phyloP scores from a whole-genome alignment of 2,797 vertebrate genomes.

The Amblyraja radiata region DNA sequence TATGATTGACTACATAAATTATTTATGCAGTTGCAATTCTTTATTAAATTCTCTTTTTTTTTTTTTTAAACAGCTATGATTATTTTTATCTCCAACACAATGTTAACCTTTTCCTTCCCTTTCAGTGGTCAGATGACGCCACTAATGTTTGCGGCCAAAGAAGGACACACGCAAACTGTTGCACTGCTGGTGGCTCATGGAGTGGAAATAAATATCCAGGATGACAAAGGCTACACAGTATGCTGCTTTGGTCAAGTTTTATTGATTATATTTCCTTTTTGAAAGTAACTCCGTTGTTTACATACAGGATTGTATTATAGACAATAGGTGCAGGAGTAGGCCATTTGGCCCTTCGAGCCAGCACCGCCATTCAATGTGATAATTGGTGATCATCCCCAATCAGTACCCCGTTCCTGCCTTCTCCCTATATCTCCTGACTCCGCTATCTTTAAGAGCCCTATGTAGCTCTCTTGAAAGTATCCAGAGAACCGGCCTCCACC shows the following conservation, averaged over 20 bases:
- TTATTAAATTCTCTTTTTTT: background rate
- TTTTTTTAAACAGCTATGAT: background rate
- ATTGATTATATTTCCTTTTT: background rate
- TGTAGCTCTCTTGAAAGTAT: too few relatives aligned
- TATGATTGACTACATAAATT: background rate
- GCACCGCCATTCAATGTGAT: too few relatives aligned
- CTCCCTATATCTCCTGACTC: too few relatives aligned
- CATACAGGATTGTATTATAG: too few relatives aligned
- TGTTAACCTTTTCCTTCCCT: conserved; percentile 24
- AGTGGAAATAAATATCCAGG: conserved; percentile 72
- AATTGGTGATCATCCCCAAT: too few relatives aligned
- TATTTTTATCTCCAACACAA: background rate
- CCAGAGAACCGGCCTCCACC: too few relatives aligned
- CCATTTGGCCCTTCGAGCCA: too few relatives aligned
- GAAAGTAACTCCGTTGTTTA: background rate
- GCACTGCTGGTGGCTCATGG: conserved; percentile 74
- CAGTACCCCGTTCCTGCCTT: too few relatives aligned
- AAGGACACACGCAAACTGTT: conserved; percentile 67
- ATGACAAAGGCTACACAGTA: conserved; percentile 76
- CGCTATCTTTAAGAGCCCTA: too few relatives aligned
- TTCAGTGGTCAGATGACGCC: conserved; percentile 72
- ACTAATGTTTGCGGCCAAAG: conserved; percentile 76
- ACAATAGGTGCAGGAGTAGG: too few relatives aligned
- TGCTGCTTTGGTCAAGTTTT: conserved; percentile 40
- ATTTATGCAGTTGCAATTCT: background rate